Evolutionary conservation across 2,888 invertebrate genomes (phyloP), one percentile per base, ranked within the genome.

Genomic region (Drosophila subsilvestris): DNA sequence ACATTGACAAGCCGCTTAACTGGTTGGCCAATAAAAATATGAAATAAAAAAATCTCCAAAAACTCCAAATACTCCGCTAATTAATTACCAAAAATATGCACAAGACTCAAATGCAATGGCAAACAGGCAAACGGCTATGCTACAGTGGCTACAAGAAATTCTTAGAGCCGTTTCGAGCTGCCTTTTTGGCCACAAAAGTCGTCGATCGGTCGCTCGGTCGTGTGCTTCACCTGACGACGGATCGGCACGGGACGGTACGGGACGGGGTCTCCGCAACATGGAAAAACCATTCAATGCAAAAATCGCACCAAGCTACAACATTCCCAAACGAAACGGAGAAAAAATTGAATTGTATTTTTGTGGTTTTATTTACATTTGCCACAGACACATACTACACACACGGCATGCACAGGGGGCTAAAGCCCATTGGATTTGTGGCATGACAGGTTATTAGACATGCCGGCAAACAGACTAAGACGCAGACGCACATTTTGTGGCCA

Each of bases 371-470:
- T 87, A 78, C 77, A 77, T 85, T 79, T 77, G 74, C 80, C 61
- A 63, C 67, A 67, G 27, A 59, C 17, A 56, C 49, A 54, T 45
- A 48, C 42, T 22, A 61, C 47, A 37, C 22, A 55, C 22, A 27
- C 48, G 12, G 3, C 14, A 32, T 5, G 12, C 12, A 53, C 43
- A 56, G 22, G 27, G 56, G 66, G 55, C 61, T 51, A 59, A 62
- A 53, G 66, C 72, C 68, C 68, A 66, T 71, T 55, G 72, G 82
- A 88, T 83, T 88, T 89, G 90, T 90, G 81, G 91, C 83, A 84
- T 84, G 90, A 90, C 90, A 89, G 90, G 90, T 90, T 90, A 90
- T 91, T 89, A 90, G 89, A 87, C 84, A 74, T 70, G 69, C 76
- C 82, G 86, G 80, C 86, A 74, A 78, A 77, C 37, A 37, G 78